These are phyloP conservation scores for Lacerta viridis DNA, from an alignment of 2,797 vertebrate genomes.

Conservation along the genomic window DNA sequence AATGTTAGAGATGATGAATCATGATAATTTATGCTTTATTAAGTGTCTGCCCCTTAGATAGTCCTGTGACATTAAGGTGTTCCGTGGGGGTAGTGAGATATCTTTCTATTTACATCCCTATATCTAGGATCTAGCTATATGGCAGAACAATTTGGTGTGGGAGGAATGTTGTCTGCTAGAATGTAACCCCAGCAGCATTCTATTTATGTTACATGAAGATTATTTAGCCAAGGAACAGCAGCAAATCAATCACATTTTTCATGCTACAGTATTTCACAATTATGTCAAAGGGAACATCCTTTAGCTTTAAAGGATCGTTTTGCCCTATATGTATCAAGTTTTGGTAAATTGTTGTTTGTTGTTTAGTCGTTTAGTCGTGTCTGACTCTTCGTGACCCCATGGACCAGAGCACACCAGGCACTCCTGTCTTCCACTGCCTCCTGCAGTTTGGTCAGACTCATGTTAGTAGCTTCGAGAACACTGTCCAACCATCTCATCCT, in stretches of 20 bases:
- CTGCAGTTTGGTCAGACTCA: too few relatives aligned
- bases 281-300: not conserved
- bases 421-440: too few relatives aligned
- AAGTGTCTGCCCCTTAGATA: not conserved
- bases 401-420: too few relatives aligned
- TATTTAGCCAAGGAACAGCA: conserved; percentile 12
- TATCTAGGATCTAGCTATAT: too few relatives aligned
- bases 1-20: not conserved
- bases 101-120: not conserved
- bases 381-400: too few relatives aligned
- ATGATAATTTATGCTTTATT: conserved; percentile 25
- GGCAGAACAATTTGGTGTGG: not conserved
- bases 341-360: not conserved
- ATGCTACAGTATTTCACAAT: not conserved
- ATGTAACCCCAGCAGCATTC: not conserved
- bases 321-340: not conserved
- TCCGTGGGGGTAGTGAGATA: not conserved
- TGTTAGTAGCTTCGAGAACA: too few relatives aligned
- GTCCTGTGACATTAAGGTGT: not conserved
- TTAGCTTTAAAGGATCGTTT: not conserved
- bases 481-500: too few relatives aligned
- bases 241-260: conserved; percentile 7
- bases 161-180: not conserved
- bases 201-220: not conserved
- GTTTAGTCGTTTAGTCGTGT: too few relatives aligned